Evolutionary conservation across 2,113 vertebrate genomes (phyloP), one percentile per base, ranked within the genome.

Genomic region (Cochlearius cochlearius): DNA sequence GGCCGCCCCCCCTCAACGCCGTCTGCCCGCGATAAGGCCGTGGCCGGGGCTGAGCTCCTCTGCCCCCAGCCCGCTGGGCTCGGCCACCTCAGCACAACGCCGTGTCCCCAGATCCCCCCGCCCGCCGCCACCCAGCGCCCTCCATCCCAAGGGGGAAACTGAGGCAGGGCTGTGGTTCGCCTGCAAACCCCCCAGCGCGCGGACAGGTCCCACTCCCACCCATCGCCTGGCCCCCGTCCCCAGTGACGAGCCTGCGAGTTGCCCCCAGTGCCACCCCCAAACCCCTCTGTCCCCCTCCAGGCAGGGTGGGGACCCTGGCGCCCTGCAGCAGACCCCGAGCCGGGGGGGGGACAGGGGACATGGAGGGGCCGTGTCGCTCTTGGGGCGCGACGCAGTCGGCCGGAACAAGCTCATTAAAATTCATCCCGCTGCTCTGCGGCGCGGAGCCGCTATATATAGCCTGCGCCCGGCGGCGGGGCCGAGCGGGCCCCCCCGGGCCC

Each of bases 1-100:
- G 23, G 90, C 47, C 29, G 27, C 64, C 92, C 92, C 85, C 83
- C 41, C 38, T 43, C 87, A 29, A 23, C 52, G 25, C 80, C n/a
- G 88, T 93, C 97, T 97, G 93, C 88, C 92, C 55, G 92, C 16
- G 96, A 97, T 97, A 97, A 97, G 88, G 80, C 62, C 12, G 27
- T 6, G 81, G 92, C 68, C 8, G 34, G 63, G 38, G 62, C 80
- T 83, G 77, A 91, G 93, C 82, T 50, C 7, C 13, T 17, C 55
- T 53, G 67, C 58, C 77, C 83, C 68, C 4, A 5, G 36, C 39
- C 79, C 36, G 13, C 11, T 10, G 66, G 39, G 36, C 74, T 68
- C 4, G 1, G 84, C 56, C 52, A 14, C 15, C 71, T 74, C 84
- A 21, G 15, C 84, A 27, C 34, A 12, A 23, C n/a, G 1, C 50